Evolutionary conservation across 1,140 invertebrate genomes (phyloP).

Genomic region (Nilaparvata lugens): DNA sequence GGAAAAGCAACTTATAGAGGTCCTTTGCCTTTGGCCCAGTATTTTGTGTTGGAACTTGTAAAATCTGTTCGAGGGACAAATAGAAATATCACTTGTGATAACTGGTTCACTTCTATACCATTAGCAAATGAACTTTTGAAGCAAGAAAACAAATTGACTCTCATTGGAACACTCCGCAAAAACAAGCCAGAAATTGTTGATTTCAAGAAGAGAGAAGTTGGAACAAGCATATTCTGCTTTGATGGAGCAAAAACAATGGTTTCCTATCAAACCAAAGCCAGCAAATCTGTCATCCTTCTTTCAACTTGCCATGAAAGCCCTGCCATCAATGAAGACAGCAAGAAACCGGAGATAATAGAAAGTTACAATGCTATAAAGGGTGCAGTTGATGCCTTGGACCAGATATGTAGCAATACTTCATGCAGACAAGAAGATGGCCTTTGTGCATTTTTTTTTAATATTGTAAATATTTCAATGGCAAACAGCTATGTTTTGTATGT

Average conservation of each 20-base stretch:
- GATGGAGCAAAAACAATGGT: constrained; percentile 2
- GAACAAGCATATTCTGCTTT: constrained; percentile 3
- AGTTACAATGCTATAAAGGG: constrained; percentile 29
- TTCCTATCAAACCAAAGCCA: constrained; percentile 5
- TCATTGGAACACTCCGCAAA: constrained; percentile 29
- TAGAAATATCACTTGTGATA: constrained; percentile 30
- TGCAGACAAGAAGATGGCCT: constrained; percentile 27
- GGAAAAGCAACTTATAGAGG: constrained; percentile 10
- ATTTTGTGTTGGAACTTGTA: constrained; percentile 9
- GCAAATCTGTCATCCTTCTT: constrained; percentile 23
- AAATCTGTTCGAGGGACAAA: constrained; percentile 25
- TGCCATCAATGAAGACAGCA: constrained; percentile 17
- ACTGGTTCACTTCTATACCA: constrained; percentile 31
- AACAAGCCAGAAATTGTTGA: constrained; percentile 23
- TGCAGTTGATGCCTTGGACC: constrained; percentile 28
- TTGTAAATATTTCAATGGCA: constrained; percentile 25
- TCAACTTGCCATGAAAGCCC: constrained; percentile 29
- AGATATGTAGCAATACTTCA: constrained; percentile 25
- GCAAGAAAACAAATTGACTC: constrained; percentile 24
- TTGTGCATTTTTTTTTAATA: constrained; percentile 25
- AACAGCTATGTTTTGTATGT: constrained; percentile 11
- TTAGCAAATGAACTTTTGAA: constrained; percentile 24
- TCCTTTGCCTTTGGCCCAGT: constrained; percentile 7
- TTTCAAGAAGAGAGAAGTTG: constrained; percentile 1
- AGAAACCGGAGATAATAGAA: constrained; percentile 27